Evolutionary conservation across 2,797 vertebrate species (phyloP).

Genomic region (Gallinago solitaria): DNA sequence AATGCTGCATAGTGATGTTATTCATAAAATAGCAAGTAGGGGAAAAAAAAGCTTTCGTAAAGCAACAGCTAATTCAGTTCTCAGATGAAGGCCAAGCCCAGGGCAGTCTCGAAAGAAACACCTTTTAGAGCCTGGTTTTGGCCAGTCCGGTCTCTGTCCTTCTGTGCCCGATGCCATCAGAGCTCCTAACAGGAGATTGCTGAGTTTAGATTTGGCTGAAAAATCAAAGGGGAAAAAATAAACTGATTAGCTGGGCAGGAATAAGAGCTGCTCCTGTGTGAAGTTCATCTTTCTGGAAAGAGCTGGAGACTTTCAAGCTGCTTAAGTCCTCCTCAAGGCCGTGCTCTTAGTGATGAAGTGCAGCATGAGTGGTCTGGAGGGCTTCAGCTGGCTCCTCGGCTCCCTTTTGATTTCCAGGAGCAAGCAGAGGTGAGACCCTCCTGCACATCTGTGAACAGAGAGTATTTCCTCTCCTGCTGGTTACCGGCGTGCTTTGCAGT

Average conservation of each 20-base stretch:
- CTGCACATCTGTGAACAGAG: rapidly evolving
- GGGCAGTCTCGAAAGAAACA: neutral
- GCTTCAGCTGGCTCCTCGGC: neutral
- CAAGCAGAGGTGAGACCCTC: neutral
- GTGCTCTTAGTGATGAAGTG: neutral
- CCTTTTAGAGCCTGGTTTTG: neutral
- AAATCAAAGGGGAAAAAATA: neutral
- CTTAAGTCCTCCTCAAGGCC: rapidly evolving
- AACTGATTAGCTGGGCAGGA: neutral
- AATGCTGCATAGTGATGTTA: neutral
- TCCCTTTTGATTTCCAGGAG: neutral
- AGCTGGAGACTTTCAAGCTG: neutral
- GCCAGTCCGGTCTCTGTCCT: neutral
- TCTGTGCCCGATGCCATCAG: rapidly evolving
- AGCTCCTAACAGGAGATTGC: neutral
- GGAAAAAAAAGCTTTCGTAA: neutral
- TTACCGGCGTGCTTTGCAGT: neutral
- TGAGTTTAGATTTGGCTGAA: neutral
- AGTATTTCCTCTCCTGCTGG: neutral
- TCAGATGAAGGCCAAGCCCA: neutral
- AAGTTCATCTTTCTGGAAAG: neutral
- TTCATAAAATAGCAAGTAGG: neutral
- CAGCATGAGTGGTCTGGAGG: neutral
- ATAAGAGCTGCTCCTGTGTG: neutral
- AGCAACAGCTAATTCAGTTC: neutral